Base-by-base conservation (phyloP, 2,113 vertebrate genomes). In the Perca fluviatilis region DNA sequence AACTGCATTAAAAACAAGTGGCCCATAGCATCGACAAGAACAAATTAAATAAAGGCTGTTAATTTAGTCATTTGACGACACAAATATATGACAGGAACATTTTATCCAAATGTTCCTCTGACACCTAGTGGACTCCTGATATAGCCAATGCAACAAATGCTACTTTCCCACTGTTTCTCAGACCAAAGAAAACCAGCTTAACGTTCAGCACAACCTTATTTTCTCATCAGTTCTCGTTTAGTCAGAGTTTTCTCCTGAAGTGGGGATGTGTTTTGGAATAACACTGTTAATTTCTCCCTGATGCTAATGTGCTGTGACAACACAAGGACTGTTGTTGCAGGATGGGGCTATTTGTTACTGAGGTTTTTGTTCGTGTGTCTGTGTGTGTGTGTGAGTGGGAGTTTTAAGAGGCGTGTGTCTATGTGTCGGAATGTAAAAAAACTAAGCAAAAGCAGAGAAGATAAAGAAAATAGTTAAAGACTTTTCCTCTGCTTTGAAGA, bases 371-470 rank as follows among this genome's bases (percentile, higher is more conserved):
- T 7, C 3, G 57, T 46, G 53, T 47, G 67, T 2, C 12, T 65
- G 30, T 56, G 21, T 33, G 23, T 73, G 61, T 60, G 40, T 23
- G 23, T 46, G 56, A 33, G 25, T 18, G 63, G 30, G 49, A 19
- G 47, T 78, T 47, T 64, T 14, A 40, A 27, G 13, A 64, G 19
- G n/a, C 0, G n/a, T 57, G 50, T n/a, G 49, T 76, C 62, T 63
- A 47, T 46, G 43, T 80, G 64, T 68, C 40, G 3, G 82, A 89
- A 90, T 84, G 84, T 89, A 71, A 49, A 21, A 21, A 71, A 47
- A 60, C 40, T 43, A 16, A 53, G 57, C 13, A 25, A 47, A 56
- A 51, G 53, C 40, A 65, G 40, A 16, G 5, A 18, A 47, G 11
- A 18, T 49, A 4, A 56, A 67, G 54, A 49, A 47, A 53, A 30